phyloP scores from a whole-genome alignment of 2,797 vertebrate species.

The Coracias cyanogaster region DNA sequence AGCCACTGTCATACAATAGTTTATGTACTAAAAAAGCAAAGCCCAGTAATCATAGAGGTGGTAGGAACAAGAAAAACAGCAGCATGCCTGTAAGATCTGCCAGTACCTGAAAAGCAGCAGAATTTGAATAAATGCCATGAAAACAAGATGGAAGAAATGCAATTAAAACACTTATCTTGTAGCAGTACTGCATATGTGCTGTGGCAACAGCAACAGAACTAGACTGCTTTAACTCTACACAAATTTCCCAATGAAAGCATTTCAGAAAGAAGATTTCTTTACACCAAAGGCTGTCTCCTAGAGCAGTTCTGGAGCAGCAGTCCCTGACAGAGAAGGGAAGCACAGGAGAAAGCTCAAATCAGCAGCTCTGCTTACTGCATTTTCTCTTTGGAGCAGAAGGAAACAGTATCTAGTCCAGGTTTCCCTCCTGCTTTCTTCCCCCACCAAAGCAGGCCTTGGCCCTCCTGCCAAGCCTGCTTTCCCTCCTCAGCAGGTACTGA shows the following conservation, averaged over 20 bases:
- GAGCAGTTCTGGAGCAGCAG: neutral
- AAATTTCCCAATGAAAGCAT: neutral
- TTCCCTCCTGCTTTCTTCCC: neutral
- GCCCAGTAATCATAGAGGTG: neutral
- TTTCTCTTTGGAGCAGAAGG: neutral
- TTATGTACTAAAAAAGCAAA: neutral
- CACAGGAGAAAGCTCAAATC: neutral
- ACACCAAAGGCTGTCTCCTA: neutral
- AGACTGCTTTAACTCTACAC: neutral
- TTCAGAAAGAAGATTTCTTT: neutral
- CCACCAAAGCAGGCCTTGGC: neutral
- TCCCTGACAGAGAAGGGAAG: neutral
- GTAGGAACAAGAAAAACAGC: neutral
- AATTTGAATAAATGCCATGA: neutral
- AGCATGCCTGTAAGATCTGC: neutral
- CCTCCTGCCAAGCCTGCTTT: neutral
- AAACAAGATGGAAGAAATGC: neutral
- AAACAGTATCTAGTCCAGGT: neutral
- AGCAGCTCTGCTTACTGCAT: neutral
- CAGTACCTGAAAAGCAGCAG: neutral
- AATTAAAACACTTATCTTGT: neutral
- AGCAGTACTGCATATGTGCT: neutral
- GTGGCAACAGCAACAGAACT: neutral
- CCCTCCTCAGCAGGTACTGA: neutral
- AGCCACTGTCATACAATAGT: neutral